Percentiles rank a stretch among this genome's conserved stretches.
These are phyloP conservation scores for Meloidogyne hapla DNA, from an alignment of 1,140 invertebrate genomes.

Conservation along the genomic window DNA sequence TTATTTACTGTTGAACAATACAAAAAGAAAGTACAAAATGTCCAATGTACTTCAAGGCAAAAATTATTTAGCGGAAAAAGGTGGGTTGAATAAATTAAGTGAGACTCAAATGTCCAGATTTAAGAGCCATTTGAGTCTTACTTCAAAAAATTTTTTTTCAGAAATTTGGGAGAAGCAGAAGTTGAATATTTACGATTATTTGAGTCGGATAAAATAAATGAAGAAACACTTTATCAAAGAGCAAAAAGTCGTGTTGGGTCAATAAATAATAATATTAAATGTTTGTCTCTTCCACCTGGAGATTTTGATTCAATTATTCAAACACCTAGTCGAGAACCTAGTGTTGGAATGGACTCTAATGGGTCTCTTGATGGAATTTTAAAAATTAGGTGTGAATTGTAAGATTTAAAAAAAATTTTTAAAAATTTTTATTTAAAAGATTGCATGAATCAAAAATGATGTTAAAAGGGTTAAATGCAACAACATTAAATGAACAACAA, in stretches of 20 bases:
- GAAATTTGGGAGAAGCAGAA: slow-evolving; percentile 40
- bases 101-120: neutral
- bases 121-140: neutral
- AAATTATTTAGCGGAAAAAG: slow-evolving; percentile 39
- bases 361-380: neutral
- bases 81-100: neutral
- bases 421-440: neutral
- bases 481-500: neutral
- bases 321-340: neutral
- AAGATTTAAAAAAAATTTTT: neutral
- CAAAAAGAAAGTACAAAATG: slow-evolving; percentile 46
- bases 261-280: neutral
- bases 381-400: neutral
- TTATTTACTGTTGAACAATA: slow-evolving; percentile 44
- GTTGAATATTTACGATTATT: slow-evolving; percentile 32
- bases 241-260: slow-evolving; percentile 14
- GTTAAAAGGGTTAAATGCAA: neutral
- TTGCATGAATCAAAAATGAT: neutral
- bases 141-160: slow-evolving; percentile 11
- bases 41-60: slow-evolving; percentile 44
- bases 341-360: neutral
- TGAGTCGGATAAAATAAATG: slow-evolving; percentile 24
- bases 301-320: neutral
- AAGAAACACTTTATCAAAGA: slow-evolving; percentile 11
- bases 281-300: neutral